Evolutionary conservation across 2,113 vertebrate genomes (phyloP).

Genomic region (Lichenostomus cassidix): DNA sequence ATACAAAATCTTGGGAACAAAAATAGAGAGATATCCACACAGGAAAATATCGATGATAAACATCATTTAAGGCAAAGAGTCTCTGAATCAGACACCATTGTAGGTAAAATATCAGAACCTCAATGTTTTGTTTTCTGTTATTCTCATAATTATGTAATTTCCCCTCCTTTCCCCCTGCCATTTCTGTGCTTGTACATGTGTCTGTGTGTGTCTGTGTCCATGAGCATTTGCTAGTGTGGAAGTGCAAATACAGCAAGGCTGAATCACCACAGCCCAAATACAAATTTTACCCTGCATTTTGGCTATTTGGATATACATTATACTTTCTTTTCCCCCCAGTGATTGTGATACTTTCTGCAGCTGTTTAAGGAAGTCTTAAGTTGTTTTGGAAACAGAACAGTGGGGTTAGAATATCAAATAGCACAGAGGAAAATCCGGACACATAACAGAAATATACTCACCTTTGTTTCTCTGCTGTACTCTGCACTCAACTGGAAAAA

Average conservation of each 20-base stretch:
- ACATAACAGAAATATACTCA: neutral
- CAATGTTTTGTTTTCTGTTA: neutral
- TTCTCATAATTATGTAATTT: neutral
- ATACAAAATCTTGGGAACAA: neutral
- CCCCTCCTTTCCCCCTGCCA: neutral
- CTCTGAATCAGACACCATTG: neutral
- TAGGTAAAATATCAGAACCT: neutral
- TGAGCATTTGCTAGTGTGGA: neutral
- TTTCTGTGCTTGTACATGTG: neutral
- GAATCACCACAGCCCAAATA: neutral
- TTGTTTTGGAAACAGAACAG: neutral
- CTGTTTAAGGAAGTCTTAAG: neutral
- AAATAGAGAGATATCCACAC: neutral
- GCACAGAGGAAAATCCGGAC: neutral
- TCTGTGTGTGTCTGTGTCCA: neutral
- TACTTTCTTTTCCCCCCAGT: neutral
- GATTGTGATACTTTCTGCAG: neutral
- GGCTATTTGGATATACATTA: neutral
- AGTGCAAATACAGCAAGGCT: neutral
- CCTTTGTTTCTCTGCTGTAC: neutral
- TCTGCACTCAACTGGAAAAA: neutral
- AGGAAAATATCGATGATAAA: neutral
- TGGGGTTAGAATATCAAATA: neutral
- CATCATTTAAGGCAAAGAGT: neutral
- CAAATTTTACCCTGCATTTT: neutral